Evolutionary conservation across 2,113 vertebrate genomes (phyloP).

Genomic region (Peromyscus californicus): DNA sequence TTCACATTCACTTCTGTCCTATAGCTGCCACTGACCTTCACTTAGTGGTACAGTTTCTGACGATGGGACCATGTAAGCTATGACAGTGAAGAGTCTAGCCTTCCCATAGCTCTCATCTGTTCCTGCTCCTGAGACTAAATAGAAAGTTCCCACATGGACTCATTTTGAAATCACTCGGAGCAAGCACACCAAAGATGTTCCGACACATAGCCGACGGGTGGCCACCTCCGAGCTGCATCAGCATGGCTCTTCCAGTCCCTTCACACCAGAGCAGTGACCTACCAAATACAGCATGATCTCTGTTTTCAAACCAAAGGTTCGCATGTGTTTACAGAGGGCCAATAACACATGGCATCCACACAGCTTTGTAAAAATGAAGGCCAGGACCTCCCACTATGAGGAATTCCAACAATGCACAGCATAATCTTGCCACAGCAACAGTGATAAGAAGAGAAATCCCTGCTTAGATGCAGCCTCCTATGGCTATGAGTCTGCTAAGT

Average conservation of each 20-base stretch:
- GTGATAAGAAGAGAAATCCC: neutral
- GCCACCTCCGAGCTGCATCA: slow-evolving; percentile 33
- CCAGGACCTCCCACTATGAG: neutral
- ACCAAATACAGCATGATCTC: slow-evolving; percentile 56
- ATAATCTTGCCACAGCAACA: neutral
- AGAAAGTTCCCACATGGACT: slow-evolving; percentile 33
- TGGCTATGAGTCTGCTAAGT: neutral
- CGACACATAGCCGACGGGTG: slow-evolving; percentile 49
- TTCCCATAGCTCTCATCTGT: slow-evolving; percentile 44
- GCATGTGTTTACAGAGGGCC: slow-evolving; percentile 51
- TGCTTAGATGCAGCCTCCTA: neutral
- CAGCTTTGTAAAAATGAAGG: slow-evolving; percentile 34
- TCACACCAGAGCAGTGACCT: slow-evolving; percentile 68
- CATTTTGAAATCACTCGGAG: slow-evolving; percentile 48
- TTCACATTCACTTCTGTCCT: neutral
- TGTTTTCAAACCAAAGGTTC: slow-evolving; percentile 75
- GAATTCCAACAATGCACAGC: slow-evolving; percentile 42
- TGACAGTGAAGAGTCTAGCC: slow-evolving; percentile 12
- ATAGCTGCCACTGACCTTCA: slow-evolving; percentile 20
- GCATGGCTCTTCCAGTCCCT: slow-evolving; percentile 60
- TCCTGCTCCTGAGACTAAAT: slow-evolving; percentile 47
- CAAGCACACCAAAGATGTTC: slow-evolving; percentile 22
- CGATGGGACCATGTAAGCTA: neutral
- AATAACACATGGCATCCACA: slow-evolving; percentile 16
- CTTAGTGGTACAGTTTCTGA: neutral